Base-by-base conservation (phyloP, 2,797 vertebrate species). In the Eidolon dupreanum region DNA sequence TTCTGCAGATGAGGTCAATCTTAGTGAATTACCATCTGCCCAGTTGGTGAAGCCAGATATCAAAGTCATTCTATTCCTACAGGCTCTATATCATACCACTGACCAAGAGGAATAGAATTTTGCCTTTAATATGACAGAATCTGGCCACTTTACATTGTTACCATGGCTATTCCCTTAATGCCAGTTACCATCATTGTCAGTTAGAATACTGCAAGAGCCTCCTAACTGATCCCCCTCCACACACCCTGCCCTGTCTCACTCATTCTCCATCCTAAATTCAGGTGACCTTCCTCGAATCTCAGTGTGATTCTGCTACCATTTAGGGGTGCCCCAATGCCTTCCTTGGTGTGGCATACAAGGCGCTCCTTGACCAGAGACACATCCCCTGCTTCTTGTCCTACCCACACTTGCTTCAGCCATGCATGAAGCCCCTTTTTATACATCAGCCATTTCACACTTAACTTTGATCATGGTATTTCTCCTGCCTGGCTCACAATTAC, bases 281-380 rank as follows among this genome's bases (percentile, higher is more conserved):
- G 8, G 15, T 78, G 6, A 22, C 55, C 8, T 53, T 89, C 26
- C n/a, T 49, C 55, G 26, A 11, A 31, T n/a, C 55, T 57, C 13
- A n/a, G 2, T 17, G 20, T 36, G 41, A 51, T 8, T 33, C 4
- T 5, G 24, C 5, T 43, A 38, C 31, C 65, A 49, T n/a, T 24
- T 6, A 0, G 70, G 46, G 46, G 12, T 0, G 12, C 20, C 20
- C 11, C 24, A 38, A 0, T 9, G 8, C n/a, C 68, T 9, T 79
- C 41, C 31, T 22, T 38, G n/a, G 73, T 33, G 4, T n/a, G 26
- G 8, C 19, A 20, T 36, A 53, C n/a, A 57, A 59, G 43, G 11
- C 13, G 10, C 38, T 74, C n/a, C n/a, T 53, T 38, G 49, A 2
- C 46, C 0, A 1, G 33, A 71, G 36, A 10, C 9, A 70, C 12